A percentile compares a stretch with the other conserved stretches of the same genome.
phyloP scores from a whole-genome alignment of 1,140 invertebrate genomes.

The Phymastichus coffea region DNA sequence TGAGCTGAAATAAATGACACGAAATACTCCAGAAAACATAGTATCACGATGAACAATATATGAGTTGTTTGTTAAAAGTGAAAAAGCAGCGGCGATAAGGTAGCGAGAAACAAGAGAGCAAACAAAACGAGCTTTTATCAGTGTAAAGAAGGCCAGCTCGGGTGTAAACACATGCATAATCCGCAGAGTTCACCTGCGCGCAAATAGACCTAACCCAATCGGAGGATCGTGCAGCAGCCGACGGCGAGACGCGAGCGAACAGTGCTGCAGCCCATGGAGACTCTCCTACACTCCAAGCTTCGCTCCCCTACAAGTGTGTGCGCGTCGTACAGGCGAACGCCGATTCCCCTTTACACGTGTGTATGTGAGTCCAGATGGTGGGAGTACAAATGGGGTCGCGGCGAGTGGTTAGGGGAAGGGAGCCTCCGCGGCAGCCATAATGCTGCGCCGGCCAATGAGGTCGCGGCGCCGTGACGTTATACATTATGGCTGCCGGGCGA shows the following conservation, averaged over 20 bases:
- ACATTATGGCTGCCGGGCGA: conserved; percentile 52
- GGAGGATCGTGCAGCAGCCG: conserved; percentile 1
- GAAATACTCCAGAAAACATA: no score
- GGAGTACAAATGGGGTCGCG: not conserved
- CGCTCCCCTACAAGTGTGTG: not conserved
- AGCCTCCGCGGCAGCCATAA: conserved; percentile 48
- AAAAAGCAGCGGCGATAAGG: not conserved
- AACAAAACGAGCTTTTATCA: not conserved
- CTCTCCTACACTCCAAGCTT: no score
- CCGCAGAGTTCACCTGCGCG: conserved; percentile 9
- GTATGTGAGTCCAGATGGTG: not conserved
- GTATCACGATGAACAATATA: no score
- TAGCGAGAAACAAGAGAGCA: not conserved
- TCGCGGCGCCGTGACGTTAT: conserved; percentile 33
- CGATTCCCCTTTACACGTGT: not conserved
- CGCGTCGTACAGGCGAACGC: not conserved
- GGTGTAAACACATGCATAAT: conserved; percentile 1
- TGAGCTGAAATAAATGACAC: no score
- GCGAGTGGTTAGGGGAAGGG: conserved; percentile 34
- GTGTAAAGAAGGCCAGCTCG: not conserved
- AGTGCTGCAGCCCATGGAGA: not conserved
- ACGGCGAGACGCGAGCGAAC: conserved; percentile 2
- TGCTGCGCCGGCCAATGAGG: conserved; percentile 45
- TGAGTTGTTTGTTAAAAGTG: no score
- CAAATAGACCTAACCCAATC: conserved; percentile 8